Evolutionary conservation across 2,888 invertebrate species (phyloP), one percentile per base, ranked within the genome.

Genomic region (Amitus sp.): DNA sequence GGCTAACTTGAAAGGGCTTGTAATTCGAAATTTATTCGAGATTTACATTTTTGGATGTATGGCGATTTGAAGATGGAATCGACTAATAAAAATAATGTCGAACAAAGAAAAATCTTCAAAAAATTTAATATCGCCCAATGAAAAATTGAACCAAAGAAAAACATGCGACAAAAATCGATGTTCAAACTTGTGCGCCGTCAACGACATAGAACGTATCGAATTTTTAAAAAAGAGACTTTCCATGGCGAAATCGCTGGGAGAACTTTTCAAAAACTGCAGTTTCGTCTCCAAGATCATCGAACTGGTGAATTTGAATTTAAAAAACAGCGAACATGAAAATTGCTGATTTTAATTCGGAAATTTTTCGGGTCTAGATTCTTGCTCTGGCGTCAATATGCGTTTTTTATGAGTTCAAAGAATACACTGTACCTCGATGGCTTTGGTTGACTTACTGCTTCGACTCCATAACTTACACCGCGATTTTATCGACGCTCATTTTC

Each of bases 391-490:
- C 66, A 39, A 47, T 71, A 33, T 39, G 49, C 10, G 48, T 73
- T 40, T 46, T 75, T 51, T 23, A 59, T 10, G 59, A 64, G 15
- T 59, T 64, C 37, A 69, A 68, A 3, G 67, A 59, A 33, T 69
- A 67, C 37, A 17, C 47, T 34, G 49, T 71, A 20, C 73, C 73
- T 28, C 67, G 67, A 67, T 75, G 72, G 73, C 52, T 74, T 2
- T 75, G 75, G 75, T 42, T 69, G n/a, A 58, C 74, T 50, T 71
- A 75, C 51, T 72, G 70, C 56, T 70, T 74, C 47, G 67, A 74
- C 45, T 66, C 76, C 37, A 50, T 61, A 34, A 74, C 73, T 18
- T 77, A 73, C 49, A 47, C 61, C 20, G 49, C 73, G 33, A 66
- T 78, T 27, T 60, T 70, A 12, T 34, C 65, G 9, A 55, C 66